Percentiles rank a stretch among this genome's conserved stretches.
Conservation (phyloP, 1,140 invertebrate genomes). For the Brachionus paranguensis region DNA sequence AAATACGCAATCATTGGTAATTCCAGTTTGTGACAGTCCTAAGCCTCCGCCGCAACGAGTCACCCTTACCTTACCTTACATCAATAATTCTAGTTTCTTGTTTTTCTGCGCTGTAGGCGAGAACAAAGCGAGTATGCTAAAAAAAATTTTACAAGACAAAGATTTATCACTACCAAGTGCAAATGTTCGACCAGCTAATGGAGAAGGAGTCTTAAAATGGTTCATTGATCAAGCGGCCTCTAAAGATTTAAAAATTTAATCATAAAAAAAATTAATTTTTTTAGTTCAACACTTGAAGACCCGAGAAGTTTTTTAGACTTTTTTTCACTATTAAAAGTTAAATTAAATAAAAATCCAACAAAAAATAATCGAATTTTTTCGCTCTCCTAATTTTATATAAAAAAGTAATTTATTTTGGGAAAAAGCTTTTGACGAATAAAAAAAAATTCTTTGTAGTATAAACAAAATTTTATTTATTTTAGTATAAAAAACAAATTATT, state of each 20-base stretch:
- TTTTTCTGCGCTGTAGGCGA: slow-evolving; percentile 76
- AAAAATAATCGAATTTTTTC: too few species aligned
- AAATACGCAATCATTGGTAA: neutral
- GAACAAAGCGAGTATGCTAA: slow-evolving; percentile 79
- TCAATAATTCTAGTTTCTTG: slow-evolving; percentile 77
- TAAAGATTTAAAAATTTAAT: neutral
- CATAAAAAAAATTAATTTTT: neutral
- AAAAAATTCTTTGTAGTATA: too few species aligned
- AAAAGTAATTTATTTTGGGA: too few species aligned
- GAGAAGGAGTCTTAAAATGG: slow-evolving; percentile 68
- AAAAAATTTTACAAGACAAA: slow-evolving; percentile 65
- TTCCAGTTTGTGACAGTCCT: slow-evolving; percentile 73
- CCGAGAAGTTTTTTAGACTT: neutral
- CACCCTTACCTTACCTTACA: slow-evolving; percentile 82
- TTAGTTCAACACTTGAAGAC: too few species aligned
- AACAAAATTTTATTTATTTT: too few species aligned
- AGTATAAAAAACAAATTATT: too few species aligned
- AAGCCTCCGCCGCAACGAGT: slow-evolving; percentile 85
- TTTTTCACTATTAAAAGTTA: neutral
- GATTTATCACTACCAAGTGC: slow-evolving; percentile 64
- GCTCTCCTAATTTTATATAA: too few species aligned
- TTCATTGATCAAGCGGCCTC: slow-evolving; percentile 72
- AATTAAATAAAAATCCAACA: neutral
- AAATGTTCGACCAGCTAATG: slow-evolving; percentile 62
- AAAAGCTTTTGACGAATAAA: too few species aligned